These are phyloP conservation scores for Apodemus sylvaticus DNA, from an alignment of 2,113 vertebrate species.

Conservation along the genomic window DNA sequence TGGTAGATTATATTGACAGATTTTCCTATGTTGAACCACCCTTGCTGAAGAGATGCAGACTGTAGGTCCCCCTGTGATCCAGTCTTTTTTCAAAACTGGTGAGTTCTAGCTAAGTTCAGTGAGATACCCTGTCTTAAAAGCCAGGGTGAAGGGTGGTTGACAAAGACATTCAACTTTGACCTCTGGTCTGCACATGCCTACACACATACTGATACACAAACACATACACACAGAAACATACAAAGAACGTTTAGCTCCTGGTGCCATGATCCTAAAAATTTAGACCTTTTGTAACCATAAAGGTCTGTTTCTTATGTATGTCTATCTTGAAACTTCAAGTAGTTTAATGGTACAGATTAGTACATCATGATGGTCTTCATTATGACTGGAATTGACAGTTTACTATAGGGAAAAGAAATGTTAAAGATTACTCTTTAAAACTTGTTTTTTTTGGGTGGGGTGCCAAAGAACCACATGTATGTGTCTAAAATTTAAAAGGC, in stretches of 20 bases:
- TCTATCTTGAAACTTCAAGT: not conserved
- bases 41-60: not conserved
- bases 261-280: not conserved
- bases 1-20: too few species aligned
- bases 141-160: not conserved
- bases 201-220: not conserved
- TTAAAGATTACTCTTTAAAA: constrained; percentile 16
- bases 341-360: not conserved
- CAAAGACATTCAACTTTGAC: not conserved
- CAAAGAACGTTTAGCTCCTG: not conserved
- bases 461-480: not conserved
- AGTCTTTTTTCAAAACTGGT: not conserved
- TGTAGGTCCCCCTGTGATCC: not conserved
- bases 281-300: not conserved
- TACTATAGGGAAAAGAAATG: not conserved
- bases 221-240: not conserved
- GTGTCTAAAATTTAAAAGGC: not conserved
- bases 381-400: not conserved
- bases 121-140: not conserved
- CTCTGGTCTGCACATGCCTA: not conserved
- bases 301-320: not conserved
- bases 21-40: too few species aligned
- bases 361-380: not conserved
- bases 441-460: not conserved
- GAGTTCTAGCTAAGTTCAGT: not conserved